Conservation (phyloP, 2,888 invertebrate species). For the Amphipoea lucens region DNA sequence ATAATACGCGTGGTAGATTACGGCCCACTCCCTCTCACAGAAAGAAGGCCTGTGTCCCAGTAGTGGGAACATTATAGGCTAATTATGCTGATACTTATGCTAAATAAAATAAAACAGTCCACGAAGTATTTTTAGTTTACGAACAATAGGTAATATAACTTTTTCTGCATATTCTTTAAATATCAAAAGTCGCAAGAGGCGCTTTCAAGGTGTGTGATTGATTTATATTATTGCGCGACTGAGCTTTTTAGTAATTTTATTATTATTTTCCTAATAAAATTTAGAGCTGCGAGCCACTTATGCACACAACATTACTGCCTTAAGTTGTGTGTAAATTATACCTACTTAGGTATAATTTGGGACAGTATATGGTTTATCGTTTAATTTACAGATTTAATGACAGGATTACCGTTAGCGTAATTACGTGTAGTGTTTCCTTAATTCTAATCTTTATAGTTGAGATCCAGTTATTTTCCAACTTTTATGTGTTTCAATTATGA, state of each 20-base stretch:
- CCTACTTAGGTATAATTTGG: not conserved
- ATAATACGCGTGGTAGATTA: too few relatives aligned
- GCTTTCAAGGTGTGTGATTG: slow-evolving; percentile 56
- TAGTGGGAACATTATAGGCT: not conserved
- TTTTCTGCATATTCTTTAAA: slow-evolving; percentile 53
- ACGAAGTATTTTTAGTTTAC: slow-evolving; percentile 10
- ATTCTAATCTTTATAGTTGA: not conserved
- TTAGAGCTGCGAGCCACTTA: not conserved
- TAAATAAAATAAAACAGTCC: slow-evolving; percentile 14
- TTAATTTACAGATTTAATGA: not conserved
- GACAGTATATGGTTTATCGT: not conserved
- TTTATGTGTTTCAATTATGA: not conserved
- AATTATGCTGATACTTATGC: too few relatives aligned
- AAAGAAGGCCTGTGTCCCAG: too few relatives aligned
- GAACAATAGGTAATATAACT: slow-evolving; percentile 38
- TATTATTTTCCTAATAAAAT: not conserved
- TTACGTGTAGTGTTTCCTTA: not conserved
- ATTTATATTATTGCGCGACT: slow-evolving; percentile 35
- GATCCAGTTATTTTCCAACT: not conserved
- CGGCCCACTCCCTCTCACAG: too few relatives aligned
- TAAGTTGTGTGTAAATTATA: not conserved
- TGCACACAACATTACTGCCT: not conserved
- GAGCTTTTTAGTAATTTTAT: slow-evolving; percentile 33
- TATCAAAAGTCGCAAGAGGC: slow-evolving; percentile 60
- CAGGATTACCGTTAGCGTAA: not conserved